Evolutionary conservation across 2,113 vertebrate species (phyloP), one percentile per base, ranked within the genome.

Genomic region (Brachionichthys hirsutus): DNA sequence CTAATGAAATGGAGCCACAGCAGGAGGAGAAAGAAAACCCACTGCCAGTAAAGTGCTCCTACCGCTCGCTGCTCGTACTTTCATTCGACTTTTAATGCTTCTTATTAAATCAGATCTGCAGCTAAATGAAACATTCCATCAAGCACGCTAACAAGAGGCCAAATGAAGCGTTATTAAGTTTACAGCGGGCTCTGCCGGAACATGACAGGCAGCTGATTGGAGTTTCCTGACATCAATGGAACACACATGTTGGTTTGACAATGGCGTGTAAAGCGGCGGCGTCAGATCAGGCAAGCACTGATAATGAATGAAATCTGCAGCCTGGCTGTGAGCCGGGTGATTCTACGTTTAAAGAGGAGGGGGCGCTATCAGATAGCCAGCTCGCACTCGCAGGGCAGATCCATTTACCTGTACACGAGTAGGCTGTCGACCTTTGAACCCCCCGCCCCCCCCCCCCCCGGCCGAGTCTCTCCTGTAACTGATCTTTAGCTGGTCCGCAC

Each of bases 371-470:
- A 59, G 63, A 80, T 65, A 62, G 70, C 46, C 30, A 30, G 51
- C 43, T 58, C 41, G 72, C 65, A 48, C 55, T 63, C 66, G 48
- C 59, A 45, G 16, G 40, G 42, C 48, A 54, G 66, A 72, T 76
- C 62, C 46, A 34, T 65, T 78, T 70, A 60, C 70, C 53, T 36
- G 53, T 48, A 65, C 54, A 65, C 54, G 61, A 70, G 45, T 54
- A 73, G 38, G 54, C 62, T 53, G 58, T 47, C 62, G 75, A 86
- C 81, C 82, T 81, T 64, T 77, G 78, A 86, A 78, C 85, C 77
- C n/a, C n/a, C 34, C 9, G 34, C 4, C 34, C 34, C 9, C 9
- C 9, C 9, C 5, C 12, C 2, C 19, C 12, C 55, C 44, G 9
- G 42, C 48, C 42, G 67, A 75, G 65, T 47, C 67, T 53, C 76